A percentile compares a stretch with the other conserved stretches of the same genome.
These are phyloP conservation scores for Drosophila aff. DNA, from an alignment of 1,140 invertebrate genomes.

Conservation along the genomic window DNA sequence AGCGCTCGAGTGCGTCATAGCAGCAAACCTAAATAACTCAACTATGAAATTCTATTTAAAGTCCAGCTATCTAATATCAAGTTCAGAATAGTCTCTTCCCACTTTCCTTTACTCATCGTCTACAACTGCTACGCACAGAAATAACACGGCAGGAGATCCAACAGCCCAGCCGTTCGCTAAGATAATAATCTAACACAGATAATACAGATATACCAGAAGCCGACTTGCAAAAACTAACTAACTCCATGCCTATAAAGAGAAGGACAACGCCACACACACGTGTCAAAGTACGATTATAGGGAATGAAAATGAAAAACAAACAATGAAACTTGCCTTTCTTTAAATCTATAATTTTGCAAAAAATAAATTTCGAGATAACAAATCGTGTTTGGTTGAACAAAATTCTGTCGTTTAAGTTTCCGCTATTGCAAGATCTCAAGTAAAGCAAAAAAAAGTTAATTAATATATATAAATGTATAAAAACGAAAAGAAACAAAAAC, in stretches of 20 bases:
- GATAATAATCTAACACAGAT: constrained; percentile 27
- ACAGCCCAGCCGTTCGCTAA: constrained; percentile 2
- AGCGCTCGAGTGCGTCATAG: constrained; percentile 39
- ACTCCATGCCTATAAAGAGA: constrained; percentile 72
- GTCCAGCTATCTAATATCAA: constrained; percentile 39
- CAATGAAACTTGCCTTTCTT: constrained; percentile 49
- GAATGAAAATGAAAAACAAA: constrained; percentile 24
- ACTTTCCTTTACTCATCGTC: constrained; percentile 46
- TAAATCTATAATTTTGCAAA: constrained; percentile 28
- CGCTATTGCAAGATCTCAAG: constrained; percentile 76
- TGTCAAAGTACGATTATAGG: constrained; percentile 41
- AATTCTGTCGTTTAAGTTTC: constrained; percentile 54
- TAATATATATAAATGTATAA: constrained; percentile 56
- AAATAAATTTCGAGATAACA: constrained; percentile 24
- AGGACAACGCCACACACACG: constrained; percentile 42
- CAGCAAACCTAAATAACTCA: constrained; percentile 40
- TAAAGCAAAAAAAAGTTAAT: constrained; percentile 74
- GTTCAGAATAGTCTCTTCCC: constrained; percentile 45
- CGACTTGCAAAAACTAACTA: constrained; percentile 55
- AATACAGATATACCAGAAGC: constrained; percentile 37
- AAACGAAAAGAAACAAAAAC: constrained; percentile 25
- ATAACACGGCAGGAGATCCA: constrained; percentile 10
- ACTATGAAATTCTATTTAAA: constrained; percentile 51
- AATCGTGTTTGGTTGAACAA: constrained; percentile 51
- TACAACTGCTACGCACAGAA: constrained; percentile 49